A percentile compares a stretch with the other conserved stretches of the same genome.
Evolutionary conservation across 2,888 invertebrate genomes (phyloP).

Genomic region (Bhutanitis thaidina): DNA sequence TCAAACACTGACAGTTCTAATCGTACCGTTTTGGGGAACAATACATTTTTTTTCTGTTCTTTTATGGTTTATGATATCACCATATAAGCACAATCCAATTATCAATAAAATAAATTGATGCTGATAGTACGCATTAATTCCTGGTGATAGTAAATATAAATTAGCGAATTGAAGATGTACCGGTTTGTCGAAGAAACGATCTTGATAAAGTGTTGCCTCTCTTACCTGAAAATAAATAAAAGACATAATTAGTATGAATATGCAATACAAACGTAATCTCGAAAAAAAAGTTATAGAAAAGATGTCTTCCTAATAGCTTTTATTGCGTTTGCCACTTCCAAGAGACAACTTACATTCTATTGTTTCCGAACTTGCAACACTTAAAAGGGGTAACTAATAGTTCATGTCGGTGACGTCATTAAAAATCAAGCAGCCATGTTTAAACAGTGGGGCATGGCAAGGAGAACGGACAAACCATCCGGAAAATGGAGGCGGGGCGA

Average conservation of each 20-base stretch:
- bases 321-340: too few species aligned
- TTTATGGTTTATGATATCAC: neutral
- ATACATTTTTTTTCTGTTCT: neutral
- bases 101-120: neutral
- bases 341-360: too few species aligned
- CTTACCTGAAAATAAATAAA: too few species aligned
- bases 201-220: too few species aligned
- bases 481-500: neutral
- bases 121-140: neutral
- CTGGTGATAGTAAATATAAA: too few species aligned
- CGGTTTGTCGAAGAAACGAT: too few species aligned
- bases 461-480: neutral
- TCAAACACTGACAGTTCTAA: neutral
- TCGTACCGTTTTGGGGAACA: neutral
- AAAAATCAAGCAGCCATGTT: slow-evolving; percentile 2
- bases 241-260: too few species aligned
- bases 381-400: neutral
- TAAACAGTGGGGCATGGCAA: neutral
- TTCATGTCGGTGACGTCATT: slow-evolving; percentile 1
- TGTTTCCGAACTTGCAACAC: neutral
- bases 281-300: too few species aligned
- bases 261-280: too few species aligned
- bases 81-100: neutral
- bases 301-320: too few species aligned
- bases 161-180: too few species aligned